phyloP scores from a whole-genome alignment of 2,888 invertebrate genomes.

The Melangyna quadrimaculata region DNA sequence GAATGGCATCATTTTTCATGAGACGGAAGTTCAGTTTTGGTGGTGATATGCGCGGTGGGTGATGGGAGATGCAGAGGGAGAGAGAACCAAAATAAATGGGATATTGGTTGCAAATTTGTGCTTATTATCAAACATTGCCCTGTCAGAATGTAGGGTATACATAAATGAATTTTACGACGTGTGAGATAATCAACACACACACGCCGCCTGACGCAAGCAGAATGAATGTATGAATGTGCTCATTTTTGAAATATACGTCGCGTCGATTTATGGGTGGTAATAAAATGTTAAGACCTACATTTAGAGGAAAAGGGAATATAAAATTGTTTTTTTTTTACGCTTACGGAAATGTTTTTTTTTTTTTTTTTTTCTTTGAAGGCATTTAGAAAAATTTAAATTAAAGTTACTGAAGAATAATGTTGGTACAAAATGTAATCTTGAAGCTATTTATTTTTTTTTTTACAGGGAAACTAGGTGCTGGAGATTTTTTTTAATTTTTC shows the following conservation, averaged over 20 bases:
- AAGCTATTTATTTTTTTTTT: too few relatives aligned
- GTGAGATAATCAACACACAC: background rate
- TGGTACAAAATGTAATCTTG: too few relatives aligned
- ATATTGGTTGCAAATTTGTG: conserved; percentile 43
- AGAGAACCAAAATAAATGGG: conserved; percentile 23
- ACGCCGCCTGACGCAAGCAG: too few relatives aligned
- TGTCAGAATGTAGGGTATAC: conserved; percentile 10
- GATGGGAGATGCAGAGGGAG: background rate
- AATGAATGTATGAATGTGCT: background rate
- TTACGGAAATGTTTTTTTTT: background rate
- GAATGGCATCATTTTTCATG: conserved; percentile 22
- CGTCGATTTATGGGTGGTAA: conserved; percentile 1
- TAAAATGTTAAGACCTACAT: background rate
- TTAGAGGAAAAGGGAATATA: background rate
- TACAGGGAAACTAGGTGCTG: too few relatives aligned
- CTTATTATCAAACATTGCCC: conserved; percentile 9
- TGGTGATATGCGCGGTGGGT: too few relatives aligned
- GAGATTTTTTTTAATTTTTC: too few relatives aligned
- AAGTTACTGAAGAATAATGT: too few relatives aligned
- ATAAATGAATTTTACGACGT: conserved; percentile 17
- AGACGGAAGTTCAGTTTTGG: background rate
- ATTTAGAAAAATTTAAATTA: background rate
- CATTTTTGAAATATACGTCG: background rate
- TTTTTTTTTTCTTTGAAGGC: background rate
- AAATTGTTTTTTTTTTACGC: background rate